A percentile compares a stretch with the other conserved stretches of the same genome.
phyloP scores from a whole-genome alignment of 2,113 vertebrate genomes.

The Collichthys lucidus region DNA sequence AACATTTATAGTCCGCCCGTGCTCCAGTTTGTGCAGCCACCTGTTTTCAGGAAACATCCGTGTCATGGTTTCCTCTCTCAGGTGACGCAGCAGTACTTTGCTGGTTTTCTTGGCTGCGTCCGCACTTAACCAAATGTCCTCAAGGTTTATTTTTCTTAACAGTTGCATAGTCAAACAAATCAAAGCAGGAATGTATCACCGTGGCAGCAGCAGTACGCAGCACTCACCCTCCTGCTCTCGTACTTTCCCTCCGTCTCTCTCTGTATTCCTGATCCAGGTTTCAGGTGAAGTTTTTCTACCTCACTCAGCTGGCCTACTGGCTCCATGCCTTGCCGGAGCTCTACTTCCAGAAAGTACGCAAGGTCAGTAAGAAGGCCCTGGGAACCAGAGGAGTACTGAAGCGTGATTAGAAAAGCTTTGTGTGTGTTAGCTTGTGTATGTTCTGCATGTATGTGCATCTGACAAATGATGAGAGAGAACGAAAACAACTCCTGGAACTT shows the following conservation, averaged over 20 bases:
- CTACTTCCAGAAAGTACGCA: slow-evolving; percentile 98
- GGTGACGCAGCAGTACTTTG: neutral
- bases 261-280: slow-evolving; percentile 82
- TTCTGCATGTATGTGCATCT: slow-evolving; percentile 13
- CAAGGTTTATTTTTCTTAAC: neutral
- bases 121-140: neutral
- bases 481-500: neutral
- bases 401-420: slow-evolving; percentile 39
- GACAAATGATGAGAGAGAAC: neutral
- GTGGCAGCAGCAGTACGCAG: too few species aligned
- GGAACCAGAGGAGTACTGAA: slow-evolving; percentile 40
- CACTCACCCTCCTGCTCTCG: neutral
- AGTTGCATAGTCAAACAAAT: neutral
- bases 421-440: neutral
- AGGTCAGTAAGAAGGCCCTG: slow-evolving; percentile 87
- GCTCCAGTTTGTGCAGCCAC: neutral
- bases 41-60: neutral
- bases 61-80: neutral
- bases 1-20: too few species aligned
- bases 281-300: slow-evolving; percentile 99
- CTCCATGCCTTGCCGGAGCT: slow-evolving; percentile 95
- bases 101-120: neutral
- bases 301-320: slow-evolving; percentile 98
- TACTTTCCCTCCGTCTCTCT: neutral
- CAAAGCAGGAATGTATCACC: neutral